Conservation (phyloP, 2,888 invertebrate species). For the Petrolisthes manimaculis region DNA sequence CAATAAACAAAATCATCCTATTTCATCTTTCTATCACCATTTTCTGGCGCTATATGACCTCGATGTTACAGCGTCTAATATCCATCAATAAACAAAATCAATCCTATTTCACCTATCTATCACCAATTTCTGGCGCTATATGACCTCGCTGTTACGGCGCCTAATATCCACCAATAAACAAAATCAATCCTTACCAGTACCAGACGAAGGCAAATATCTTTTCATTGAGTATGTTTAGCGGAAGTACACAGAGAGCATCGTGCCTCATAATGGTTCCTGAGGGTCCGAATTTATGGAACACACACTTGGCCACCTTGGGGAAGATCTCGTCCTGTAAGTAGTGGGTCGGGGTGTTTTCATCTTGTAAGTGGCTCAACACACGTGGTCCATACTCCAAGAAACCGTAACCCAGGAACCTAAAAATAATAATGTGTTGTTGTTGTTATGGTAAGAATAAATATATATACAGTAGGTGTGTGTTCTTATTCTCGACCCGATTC, state of each 20-base stretch:
- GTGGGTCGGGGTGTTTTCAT: conserved; percentile 73
- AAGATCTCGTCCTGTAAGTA: conserved; percentile 68
- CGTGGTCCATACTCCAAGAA: conserved; percentile 81
- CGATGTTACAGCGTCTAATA: too few species aligned
- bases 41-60: too few species aligned
- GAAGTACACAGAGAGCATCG: conserved; percentile 91
- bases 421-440: neutral
- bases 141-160: too few species aligned
- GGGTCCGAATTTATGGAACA: conserved; percentile 83
- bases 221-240: conserved; percentile 90
- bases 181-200: conserved; percentile 72
- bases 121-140: too few species aligned
- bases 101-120: too few species aligned
- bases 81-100: too few species aligned
- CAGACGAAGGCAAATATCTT: conserved; percentile 77
- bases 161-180: too few species aligned
- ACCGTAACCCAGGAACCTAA: conserved; percentile 77
- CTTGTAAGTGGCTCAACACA: conserved; percentile 81
- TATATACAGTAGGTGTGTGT: too few species aligned
- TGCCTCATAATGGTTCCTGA: conserved; percentile 86
- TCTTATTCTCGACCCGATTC: too few species aligned
- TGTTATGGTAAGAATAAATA: too few species aligned
- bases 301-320: conserved; percentile 54
- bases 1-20: too few species aligned
- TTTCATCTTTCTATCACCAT: too few species aligned